A percentile compares a stretch with the other conserved stretches of the same genome.
Evolutionary conservation across 2,888 invertebrate genomes (phyloP).

Genomic region (Oxytorus armatus): DNA sequence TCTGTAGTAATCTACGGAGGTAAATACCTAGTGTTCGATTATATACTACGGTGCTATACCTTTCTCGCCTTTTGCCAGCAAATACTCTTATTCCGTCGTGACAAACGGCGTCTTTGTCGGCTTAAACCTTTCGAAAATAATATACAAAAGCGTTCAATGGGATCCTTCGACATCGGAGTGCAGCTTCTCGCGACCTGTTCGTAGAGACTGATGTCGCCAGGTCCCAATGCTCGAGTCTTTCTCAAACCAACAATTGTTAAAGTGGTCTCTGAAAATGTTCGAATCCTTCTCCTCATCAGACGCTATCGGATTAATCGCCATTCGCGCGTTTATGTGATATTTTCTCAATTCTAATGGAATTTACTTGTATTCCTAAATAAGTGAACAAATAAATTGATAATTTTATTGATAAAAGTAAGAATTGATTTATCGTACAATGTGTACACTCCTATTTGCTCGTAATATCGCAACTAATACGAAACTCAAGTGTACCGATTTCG

Average conservation of each 20-base stretch:
- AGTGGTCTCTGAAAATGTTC: constrained; percentile 13
- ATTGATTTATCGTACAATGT: background rate
- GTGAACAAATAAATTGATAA: no score
- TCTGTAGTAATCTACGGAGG: constrained; percentile 45
- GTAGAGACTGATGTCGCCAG: constrained; percentile 34
- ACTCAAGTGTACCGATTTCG: constrained; percentile 38
- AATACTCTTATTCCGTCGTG: constrained; percentile 59
- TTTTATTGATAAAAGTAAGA: background rate
- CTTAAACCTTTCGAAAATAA: constrained; percentile 48
- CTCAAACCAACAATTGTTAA: constrained; percentile 64
- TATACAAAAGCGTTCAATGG: constrained; percentile 1
- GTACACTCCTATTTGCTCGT: background rate
- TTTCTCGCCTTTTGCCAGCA: constrained; percentile 54
- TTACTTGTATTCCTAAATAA: no score
- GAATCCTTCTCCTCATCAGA: constrained; percentile 17
- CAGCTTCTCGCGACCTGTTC: constrained; percentile 28
- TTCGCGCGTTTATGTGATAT: no score
- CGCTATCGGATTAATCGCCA: background rate
- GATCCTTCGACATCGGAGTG: constrained; percentile 34
- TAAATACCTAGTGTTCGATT: constrained; percentile 54
- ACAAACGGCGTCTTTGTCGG: constrained; percentile 61
- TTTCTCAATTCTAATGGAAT: no score
- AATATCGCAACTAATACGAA: constrained; percentile 48
- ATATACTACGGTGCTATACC: constrained; percentile 41
- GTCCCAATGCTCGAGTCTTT: constrained; percentile 62